Evolutionary conservation across 2,113 vertebrate species (phyloP), one percentile per base, ranked within the genome.

Genomic region (Sinocyclocheilus grahami): DNA sequence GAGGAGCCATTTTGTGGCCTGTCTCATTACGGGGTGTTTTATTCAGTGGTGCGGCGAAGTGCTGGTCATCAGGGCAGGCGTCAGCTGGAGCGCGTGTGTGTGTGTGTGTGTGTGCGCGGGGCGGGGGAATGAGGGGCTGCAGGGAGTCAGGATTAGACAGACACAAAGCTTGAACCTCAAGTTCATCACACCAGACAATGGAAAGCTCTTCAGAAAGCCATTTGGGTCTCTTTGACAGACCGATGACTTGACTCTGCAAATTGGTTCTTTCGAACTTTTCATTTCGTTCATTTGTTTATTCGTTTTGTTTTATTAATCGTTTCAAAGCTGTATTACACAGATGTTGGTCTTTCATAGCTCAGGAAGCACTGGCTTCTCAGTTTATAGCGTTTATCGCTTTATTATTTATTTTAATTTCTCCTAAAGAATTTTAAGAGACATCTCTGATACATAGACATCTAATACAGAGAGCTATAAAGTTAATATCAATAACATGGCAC

Each of bases 101-200:
- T n/a, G 48, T 12, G 46, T 33, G 30, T 33, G 30, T 33, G 30
- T 33, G 30, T 33, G 30, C 3, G 30, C 30, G 30, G 10, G 46
- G 10, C 0, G 10, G 46, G 46, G 46, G 46, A 46, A 46, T 10
- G 9, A 46, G 42, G 42, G 46, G 46, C 46, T 48, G 46, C 46
- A 48, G 46, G 46, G 11, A 11, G 2, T 48, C 46, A 48, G 46
- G 46, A 48, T 48, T 48, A 48, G 46, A 48, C 46, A 12, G 46
- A 48, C 46, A 12, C 46, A 48, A 93, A 92, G 92, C 92, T 48
- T 76, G 91, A 86, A 92, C 92, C 93, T 94, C 92, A 95, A 93
- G 94, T 95, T 96, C 92, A 95, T 95, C 93, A 92, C 86, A 60
- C 86, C 91, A 93, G 93, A 95, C 93, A 93, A 94, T 94, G 82